phyloP scores from a whole-genome alignment of 2,797 vertebrate species.

The Momotus momota region DNA sequence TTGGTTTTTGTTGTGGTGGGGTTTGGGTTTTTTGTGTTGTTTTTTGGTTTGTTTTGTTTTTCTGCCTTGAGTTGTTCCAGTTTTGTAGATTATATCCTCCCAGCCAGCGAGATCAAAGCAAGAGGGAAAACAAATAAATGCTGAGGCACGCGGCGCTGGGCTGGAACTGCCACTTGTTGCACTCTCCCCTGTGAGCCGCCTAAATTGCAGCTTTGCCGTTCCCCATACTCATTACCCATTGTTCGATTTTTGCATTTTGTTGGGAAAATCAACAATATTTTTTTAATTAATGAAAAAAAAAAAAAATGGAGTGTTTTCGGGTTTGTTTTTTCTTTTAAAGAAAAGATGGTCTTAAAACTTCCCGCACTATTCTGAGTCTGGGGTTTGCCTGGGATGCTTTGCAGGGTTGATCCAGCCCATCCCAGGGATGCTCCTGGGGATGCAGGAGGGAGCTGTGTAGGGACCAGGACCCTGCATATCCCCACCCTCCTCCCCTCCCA shows the following conservation, averaged over 20 bases:
- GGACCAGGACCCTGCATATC: fast-evolving
- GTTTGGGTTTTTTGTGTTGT: too few relatives aligned
- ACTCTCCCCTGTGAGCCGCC: slow-evolving; percentile 10
- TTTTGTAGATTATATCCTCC: not conserved
- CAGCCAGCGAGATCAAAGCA: not conserved
- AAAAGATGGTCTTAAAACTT: not conserved
- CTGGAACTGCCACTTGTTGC: slow-evolving; percentile 36
- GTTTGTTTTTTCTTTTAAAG: not conserved
- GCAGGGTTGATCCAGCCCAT: not conserved
- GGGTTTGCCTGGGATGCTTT: not conserved
- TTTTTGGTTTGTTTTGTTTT: not conserved
- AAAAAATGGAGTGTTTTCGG: too few relatives aligned
- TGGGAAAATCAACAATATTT: not conserved
- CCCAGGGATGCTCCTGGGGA: not conserved
- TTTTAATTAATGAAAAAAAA: not conserved
- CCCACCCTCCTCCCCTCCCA: not conserved
- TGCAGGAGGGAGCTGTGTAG: fast-evolving
- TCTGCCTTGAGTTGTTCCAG: not conserved
- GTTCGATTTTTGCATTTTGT: slow-evolving; percentile 23
- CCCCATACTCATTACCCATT: slow-evolving; percentile 45
- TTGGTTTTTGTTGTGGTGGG: too few relatives aligned
- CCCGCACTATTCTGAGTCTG: not conserved
- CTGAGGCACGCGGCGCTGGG: not conserved
- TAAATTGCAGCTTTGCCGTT: slow-evolving; percentile 49
- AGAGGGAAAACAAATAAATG: not conserved